phyloP scores from a whole-genome alignment of 2,888 invertebrate species.

The Leucozona laternaria region DNA sequence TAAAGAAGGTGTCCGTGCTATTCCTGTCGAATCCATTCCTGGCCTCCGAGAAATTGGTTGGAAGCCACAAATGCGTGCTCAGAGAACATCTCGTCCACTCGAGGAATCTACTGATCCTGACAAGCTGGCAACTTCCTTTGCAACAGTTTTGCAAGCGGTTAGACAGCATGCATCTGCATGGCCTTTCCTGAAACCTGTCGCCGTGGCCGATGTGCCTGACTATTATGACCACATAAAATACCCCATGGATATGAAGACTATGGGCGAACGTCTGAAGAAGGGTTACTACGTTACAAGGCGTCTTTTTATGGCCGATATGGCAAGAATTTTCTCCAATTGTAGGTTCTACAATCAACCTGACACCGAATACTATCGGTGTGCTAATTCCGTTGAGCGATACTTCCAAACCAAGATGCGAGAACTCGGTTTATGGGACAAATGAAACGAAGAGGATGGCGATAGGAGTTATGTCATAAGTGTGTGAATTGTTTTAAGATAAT shows the following conservation, averaged over 20 bases:
- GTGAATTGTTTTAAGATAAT: conserved; percentile 11
- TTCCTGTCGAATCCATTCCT: conserved; percentile 92
- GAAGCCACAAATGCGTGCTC: conserved; percentile 86
- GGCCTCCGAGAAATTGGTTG: conserved; percentile 93
- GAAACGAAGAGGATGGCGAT: conserved; percentile 77
- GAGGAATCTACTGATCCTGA: conserved; percentile 89
- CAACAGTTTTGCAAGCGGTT: conserved; percentile 87
- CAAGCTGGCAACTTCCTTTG: conserved; percentile 85
- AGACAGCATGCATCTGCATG: conserved; percentile 92
- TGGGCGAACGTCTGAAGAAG: conserved; percentile 78
- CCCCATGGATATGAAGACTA: conserved; percentile 92
- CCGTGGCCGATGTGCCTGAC: conserved; percentile 93
- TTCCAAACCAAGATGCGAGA: conserved; percentile 96
- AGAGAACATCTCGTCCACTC: conserved; percentile 83
- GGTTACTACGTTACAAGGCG: conserved; percentile 92
- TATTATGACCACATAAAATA: conserved; percentile 97
- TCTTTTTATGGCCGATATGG: conserved; percentile 97
- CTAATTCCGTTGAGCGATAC: conserved; percentile 93
- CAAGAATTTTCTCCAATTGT: conserved; percentile 96
- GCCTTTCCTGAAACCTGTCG: conserved; percentile 97
- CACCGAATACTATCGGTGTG: conserved; percentile 95
- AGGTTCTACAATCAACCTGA: conserved; percentile 95
- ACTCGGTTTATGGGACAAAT: conserved; percentile 92
- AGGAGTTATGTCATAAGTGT: conserved; percentile 5
- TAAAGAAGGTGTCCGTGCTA: conserved; percentile 91